Conservation (phyloP, 2,113 vertebrate species). For the Apodemus speciosus region DNA sequence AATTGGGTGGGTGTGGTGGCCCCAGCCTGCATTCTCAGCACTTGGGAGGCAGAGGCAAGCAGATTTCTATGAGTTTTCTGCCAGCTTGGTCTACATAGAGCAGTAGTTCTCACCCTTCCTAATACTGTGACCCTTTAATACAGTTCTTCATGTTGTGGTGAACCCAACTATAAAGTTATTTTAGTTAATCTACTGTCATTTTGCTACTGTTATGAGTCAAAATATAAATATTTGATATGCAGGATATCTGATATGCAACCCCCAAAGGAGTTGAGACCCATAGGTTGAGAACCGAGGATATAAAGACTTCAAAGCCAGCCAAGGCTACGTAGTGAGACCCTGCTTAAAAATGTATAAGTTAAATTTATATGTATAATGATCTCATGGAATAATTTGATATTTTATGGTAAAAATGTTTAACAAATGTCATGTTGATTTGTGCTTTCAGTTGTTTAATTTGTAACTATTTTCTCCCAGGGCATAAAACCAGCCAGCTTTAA, state of each 20-base stretch:
- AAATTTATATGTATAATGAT: neutral
- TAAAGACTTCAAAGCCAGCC: neutral
- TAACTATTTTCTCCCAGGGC: constrained; percentile 84
- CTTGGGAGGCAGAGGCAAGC: neutral
- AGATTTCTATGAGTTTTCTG: neutral
- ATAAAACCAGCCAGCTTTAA: constrained; percentile 97
- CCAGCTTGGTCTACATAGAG: neutral
- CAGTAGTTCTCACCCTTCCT: neutral
- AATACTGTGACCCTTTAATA: neutral
- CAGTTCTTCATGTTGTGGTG: neutral
- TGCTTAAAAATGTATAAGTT: neutral
- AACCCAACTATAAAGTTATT: neutral
- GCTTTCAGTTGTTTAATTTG: constrained; percentile 52
- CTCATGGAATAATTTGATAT: constrained; percentile 44
- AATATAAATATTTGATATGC: neutral
- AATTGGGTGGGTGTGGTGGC: neutral
- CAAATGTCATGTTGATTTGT: constrained; percentile 33
- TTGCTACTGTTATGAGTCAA: neutral
- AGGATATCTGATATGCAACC: neutral
- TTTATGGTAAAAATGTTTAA: constrained; percentile 53
- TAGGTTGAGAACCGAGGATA: neutral
- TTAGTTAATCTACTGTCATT: neutral
- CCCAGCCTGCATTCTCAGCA: neutral
- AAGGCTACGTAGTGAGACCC: neutral
- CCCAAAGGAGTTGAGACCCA: neutral